Conservation (phyloP, 2,113 vertebrate species). For the Tachuris rubrigastra region DNA sequence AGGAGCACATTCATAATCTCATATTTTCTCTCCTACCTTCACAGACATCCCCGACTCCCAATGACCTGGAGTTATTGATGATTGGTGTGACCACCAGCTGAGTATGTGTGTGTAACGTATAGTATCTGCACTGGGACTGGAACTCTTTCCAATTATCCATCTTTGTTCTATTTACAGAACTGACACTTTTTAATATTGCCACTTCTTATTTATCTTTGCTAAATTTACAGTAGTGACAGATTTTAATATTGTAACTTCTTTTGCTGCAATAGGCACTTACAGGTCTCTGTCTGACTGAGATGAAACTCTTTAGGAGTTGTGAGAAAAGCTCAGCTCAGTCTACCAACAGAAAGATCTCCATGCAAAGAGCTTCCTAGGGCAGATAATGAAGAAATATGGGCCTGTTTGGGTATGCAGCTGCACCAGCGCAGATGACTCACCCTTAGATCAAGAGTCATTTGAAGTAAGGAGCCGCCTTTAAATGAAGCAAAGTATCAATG, state of each 20-base stretch:
- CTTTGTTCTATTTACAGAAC: background rate
- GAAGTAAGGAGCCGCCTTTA: slow-evolving; percentile 4
- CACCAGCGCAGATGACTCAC: background rate
- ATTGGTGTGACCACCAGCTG: background rate
- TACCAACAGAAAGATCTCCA: background rate
- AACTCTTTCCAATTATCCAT: background rate
- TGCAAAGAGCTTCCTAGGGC: background rate
- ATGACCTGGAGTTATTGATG: background rate
- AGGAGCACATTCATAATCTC: background rate
- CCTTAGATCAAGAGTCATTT: slow-evolving; percentile 11
- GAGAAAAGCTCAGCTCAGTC: background rate
- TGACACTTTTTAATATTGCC: background rate
- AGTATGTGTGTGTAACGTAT: background rate
- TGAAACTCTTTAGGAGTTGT: background rate
- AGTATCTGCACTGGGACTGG: background rate
- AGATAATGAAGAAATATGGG: background rate
- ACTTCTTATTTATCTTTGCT: background rate
- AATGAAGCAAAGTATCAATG: background rate
- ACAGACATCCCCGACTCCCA: background rate
- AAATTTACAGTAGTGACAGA: background rate
- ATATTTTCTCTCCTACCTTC: background rate
- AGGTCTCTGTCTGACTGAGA: background rate
- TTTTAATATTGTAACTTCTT: background rate
- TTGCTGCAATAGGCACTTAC: background rate
- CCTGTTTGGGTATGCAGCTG: slow-evolving; percentile 24